Percentiles rank a stretch among this genome's conserved stretches.
Conservation (phyloP, 2,888 invertebrate species). For the Selenia dentaria region DNA sequence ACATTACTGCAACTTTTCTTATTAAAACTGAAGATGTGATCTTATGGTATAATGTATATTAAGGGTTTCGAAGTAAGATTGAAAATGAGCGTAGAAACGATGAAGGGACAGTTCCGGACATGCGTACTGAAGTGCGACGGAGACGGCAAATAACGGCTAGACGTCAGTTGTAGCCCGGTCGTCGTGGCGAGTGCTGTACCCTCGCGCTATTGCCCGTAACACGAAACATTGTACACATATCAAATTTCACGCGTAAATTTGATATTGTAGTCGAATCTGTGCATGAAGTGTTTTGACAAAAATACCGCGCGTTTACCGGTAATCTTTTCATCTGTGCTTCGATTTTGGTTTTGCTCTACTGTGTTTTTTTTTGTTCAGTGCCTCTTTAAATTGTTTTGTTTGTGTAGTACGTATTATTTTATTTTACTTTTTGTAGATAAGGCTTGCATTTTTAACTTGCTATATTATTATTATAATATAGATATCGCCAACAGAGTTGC, state of each 20-base stretch:
- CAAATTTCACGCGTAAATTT: slow-evolving; percentile 82
- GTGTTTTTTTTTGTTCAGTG: slow-evolving; percentile 67
- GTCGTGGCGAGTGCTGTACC: slow-evolving; percentile 61
- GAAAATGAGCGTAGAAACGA: slow-evolving; percentile 54
- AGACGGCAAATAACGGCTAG: slow-evolving; percentile 54
- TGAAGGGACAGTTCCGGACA: slow-evolving; percentile 75
- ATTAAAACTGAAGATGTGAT: not conserved
- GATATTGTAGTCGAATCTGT: slow-evolving; percentile 79
- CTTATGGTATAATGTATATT: slow-evolving; percentile 16
- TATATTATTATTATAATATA: slow-evolving; percentile 46
- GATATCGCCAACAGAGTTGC: slow-evolving; percentile 75
- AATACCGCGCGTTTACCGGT: slow-evolving; percentile 62
- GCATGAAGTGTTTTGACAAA: slow-evolving; percentile 61
- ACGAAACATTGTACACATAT: slow-evolving; percentile 71
- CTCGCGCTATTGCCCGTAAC: slow-evolving; percentile 41
- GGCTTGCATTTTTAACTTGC: slow-evolving; percentile 37
- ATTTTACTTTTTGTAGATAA: slow-evolving; percentile 37
- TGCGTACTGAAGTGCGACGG: slow-evolving; percentile 77
- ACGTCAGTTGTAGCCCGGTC: slow-evolving; percentile 74
- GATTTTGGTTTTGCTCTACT: slow-evolving; percentile 61
- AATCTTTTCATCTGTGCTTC: slow-evolving; percentile 57
- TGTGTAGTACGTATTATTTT: slow-evolving; percentile 62
- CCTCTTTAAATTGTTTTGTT: slow-evolving; percentile 60
- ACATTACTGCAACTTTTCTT: not conserved
- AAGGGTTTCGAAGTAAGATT: slow-evolving; percentile 38